Evolutionary conservation across 2,113 vertebrate genomes (phyloP).

Genomic region (Grammatotria lemairii): DNA sequence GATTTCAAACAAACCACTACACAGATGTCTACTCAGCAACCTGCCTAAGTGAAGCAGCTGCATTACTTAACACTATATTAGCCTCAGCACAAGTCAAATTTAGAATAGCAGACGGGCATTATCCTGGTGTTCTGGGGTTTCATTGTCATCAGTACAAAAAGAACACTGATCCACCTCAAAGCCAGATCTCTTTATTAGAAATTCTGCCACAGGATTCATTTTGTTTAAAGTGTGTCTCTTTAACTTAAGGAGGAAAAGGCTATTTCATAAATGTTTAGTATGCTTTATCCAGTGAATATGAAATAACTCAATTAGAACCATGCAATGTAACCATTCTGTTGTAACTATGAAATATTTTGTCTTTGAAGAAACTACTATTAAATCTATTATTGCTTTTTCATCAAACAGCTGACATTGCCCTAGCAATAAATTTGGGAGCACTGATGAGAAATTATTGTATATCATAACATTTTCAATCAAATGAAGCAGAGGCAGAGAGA

Average conservation of each 20-base stretch:
- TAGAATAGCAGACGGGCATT: background rate
- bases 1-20: background rate
- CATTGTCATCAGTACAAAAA: rapidly evolving
- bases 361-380: background rate
- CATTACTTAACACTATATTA: background rate
- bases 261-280: rapidly evolving
- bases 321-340: background rate
- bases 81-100: background rate
- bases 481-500: background rate
- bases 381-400: rapidly evolving
- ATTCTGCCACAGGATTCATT: background rate
- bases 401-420: background rate
- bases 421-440: rapidly evolving
- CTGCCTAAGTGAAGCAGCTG: background rate
- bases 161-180: background rate
- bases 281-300: background rate
- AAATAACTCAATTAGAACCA: background rate
- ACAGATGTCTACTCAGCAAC: background rate
- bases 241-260: background rate
- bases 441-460: background rate
- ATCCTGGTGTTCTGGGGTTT: background rate
- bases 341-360: rapidly evolving
- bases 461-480: rapidly evolving
- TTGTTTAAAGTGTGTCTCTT: background rate
- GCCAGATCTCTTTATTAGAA: rapidly evolving